phyloP scores from a whole-genome alignment of 2,888 invertebrate species.

The Pseudococcus viburni region DNA sequence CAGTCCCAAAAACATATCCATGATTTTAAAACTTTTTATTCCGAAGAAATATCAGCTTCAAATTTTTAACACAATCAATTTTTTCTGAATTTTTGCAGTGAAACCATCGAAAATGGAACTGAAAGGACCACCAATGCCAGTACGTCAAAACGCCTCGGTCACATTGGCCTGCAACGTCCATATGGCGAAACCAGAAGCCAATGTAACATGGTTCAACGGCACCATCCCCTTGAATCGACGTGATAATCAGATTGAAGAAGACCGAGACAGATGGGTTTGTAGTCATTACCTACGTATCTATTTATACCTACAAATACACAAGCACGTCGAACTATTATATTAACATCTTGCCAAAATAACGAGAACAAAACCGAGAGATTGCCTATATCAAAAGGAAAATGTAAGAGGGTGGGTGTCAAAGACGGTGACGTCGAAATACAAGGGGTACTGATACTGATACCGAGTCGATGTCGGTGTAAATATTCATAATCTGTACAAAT shows the following conservation, averaged over 20 bases:
- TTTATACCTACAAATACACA: too few relatives aligned
- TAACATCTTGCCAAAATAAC: too few relatives aligned
- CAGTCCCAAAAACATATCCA: too few relatives aligned
- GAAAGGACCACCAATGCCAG: slow-evolving; percentile 83
- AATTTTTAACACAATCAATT: too few relatives aligned
- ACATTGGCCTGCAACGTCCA: slow-evolving; percentile 83
- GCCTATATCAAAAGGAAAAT: too few relatives aligned
- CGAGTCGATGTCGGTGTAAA: neutral
- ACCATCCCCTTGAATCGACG: slow-evolving; percentile 69
- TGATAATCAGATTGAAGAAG: slow-evolving; percentile 71
- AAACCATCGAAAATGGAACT: slow-evolving; percentile 85
- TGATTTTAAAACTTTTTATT: too few relatives aligned
- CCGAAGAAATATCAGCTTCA: too few relatives aligned
- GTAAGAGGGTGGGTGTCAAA: neutral
- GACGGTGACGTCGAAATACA: neutral
- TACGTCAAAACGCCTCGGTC: slow-evolving; percentile 85
- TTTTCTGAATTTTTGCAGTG: slow-evolving; percentile 75
- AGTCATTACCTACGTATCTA: too few relatives aligned
- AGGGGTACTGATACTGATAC: neutral
- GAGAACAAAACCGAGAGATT: neutral
- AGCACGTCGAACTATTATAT: too few relatives aligned
- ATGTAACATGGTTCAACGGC: slow-evolving; percentile 88
- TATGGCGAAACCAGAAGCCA: slow-evolving; percentile 87
- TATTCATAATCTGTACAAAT: slow-evolving; percentile 17
- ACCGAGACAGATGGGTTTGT: neutral